Conservation (phyloP, 2,888 invertebrate species). For the Drosophila maculinotata region DNA sequence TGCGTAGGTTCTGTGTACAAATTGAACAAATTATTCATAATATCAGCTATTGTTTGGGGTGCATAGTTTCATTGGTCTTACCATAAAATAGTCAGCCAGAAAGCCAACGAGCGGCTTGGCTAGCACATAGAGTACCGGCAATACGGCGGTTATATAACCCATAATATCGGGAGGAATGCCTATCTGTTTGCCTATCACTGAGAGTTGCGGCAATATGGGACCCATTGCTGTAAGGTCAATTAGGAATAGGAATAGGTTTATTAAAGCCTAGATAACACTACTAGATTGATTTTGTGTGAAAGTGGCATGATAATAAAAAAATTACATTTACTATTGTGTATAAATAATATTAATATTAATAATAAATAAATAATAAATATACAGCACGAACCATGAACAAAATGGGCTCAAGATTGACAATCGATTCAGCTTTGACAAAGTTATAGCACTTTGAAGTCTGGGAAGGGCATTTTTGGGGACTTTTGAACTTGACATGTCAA, state of each 20-base stretch:
- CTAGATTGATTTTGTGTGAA: not conserved
- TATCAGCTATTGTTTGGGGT: not conserved
- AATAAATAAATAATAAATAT: no score
- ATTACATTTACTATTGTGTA: no score
- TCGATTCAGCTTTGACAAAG: no score
- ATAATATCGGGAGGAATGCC: slow-evolving; percentile 91
- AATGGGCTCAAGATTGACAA: no score
- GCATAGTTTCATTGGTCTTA: slow-evolving; percentile 63
- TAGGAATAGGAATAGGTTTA: slow-evolving; percentile 3
- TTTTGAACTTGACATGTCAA: no score
- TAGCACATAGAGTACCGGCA: slow-evolving; percentile 91
- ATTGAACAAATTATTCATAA: no score
- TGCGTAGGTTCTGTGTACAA: slow-evolving; percentile 85
- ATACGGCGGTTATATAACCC: slow-evolving; percentile 90
- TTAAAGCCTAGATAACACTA: not conserved
- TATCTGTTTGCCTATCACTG: slow-evolving; percentile 91
- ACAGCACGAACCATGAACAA: no score
- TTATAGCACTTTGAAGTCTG: no score
- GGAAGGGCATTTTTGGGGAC: no score
- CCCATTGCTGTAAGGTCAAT: slow-evolving; percentile 89
- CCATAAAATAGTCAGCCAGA: slow-evolving; percentile 90
- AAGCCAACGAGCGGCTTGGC: slow-evolving; percentile 92
- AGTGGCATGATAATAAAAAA: no score
- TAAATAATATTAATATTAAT: no score
- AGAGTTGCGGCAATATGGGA: slow-evolving; percentile 91